phyloP scores from a whole-genome alignment of 1,140 invertebrate genomes.

The Magallana angulata region DNA sequence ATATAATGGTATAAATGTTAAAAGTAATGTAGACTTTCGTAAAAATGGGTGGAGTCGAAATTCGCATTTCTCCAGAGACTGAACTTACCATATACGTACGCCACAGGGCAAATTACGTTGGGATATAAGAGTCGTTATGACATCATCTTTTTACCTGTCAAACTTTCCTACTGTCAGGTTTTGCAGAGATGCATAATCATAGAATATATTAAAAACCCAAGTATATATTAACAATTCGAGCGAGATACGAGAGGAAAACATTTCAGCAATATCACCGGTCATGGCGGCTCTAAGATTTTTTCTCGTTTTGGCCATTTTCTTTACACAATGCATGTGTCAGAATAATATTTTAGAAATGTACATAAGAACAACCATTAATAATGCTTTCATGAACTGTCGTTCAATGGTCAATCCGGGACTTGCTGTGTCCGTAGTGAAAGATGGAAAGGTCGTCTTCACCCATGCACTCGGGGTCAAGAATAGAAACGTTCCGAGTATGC shows the following conservation, averaged over 20 bases:
- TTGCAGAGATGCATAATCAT: conserved; percentile 30
- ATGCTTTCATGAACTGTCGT: neutral
- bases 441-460: conserved; percentile 57
- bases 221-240: conserved; percentile 29
- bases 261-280: neutral
- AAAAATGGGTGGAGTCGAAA: neutral
- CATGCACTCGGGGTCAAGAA: conserved; percentile 60
- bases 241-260: neutral
- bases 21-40: too few species aligned
- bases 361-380: neutral
- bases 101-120: too few species aligned
- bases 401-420: conserved; percentile 46
- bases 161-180: neutral
- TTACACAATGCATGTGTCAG: neutral
- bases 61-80: too few species aligned
- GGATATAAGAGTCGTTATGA: neutral
- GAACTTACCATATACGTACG: too few species aligned
- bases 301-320: neutral
- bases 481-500: conserved; percentile 38
- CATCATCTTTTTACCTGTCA: neutral
- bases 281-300: conserved; percentile 22
- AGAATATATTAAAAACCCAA: conserved; percentile 25
- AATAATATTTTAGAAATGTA: neutral
- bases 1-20: too few species aligned
- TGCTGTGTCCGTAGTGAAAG: conserved; percentile 61